A percentile compares a stretch with the other conserved stretches of the same genome.
phyloP scores from a whole-genome alignment of 2,797 vertebrate species.

The Danio aesculapii region DNA sequence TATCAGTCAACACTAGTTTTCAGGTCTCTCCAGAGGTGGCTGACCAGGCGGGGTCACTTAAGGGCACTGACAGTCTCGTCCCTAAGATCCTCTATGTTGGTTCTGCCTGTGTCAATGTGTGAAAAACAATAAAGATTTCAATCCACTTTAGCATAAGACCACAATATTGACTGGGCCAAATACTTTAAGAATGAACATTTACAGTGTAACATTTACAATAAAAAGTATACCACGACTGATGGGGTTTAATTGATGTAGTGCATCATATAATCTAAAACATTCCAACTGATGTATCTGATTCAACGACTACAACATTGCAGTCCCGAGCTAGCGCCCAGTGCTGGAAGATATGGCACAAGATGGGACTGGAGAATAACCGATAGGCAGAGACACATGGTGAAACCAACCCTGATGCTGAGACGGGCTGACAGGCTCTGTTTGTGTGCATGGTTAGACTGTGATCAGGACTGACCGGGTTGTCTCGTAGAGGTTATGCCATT shows the following conservation, averaged over 20 bases:
- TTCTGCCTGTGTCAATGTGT: too few species aligned
- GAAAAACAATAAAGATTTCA: too few species aligned
- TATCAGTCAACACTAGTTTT: background rate
- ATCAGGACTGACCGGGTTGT: constrained; percentile 78
- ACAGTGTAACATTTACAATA: too few species aligned
- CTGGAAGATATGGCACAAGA: background rate
- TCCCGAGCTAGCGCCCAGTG: background rate
- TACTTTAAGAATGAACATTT: background rate
- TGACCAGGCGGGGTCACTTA: background rate
- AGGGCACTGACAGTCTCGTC: background rate
- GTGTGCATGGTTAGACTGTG: constrained; percentile 74
- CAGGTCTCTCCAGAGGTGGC: background rate
- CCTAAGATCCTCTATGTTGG: background rate
- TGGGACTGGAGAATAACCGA: constrained; percentile 12
- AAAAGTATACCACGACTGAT: too few species aligned
- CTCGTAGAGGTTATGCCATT: constrained; percentile 80
- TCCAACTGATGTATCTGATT: background rate
- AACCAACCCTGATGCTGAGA: constrained; percentile 73
- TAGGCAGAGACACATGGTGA: constrained; percentile 59
- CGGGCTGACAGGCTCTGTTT: constrained; percentile 79
- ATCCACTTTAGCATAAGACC: too few species aligned
- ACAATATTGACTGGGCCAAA: background rate
- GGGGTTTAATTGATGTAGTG: too few species aligned
- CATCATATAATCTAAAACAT: background rate
- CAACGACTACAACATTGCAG: background rate